phyloP scores from a whole-genome alignment of 1,140 invertebrate genomes.

The Drosophila paulistorum region DNA sequence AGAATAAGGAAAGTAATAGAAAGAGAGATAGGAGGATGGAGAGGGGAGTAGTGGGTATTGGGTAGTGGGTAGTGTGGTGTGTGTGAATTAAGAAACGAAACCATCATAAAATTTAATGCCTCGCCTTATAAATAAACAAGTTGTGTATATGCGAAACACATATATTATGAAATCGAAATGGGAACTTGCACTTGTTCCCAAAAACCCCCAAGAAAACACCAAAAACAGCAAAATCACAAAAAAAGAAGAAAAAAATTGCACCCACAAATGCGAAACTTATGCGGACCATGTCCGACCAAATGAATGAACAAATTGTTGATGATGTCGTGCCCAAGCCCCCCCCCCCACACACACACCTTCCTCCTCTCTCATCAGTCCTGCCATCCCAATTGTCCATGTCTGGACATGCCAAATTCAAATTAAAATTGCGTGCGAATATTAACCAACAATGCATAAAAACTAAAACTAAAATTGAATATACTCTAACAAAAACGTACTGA shows the following conservation, averaged over 20 bases:
- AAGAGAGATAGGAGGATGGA: not conserved
- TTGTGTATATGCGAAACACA: conserved; percentile 38
- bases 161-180: conserved; percentile 53
- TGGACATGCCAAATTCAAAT: conserved; percentile 25
- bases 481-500: no score
- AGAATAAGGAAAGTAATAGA: conserved; percentile 16
- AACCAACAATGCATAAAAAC: conserved; percentile 39
- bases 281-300: conserved; percentile 15
- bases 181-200: conserved; percentile 69
- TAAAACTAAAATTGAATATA: conserved; percentile 23
- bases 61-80: not conserved
- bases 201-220: conserved; percentile 5
- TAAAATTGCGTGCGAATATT: conserved; percentile 40
- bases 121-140: conserved; percentile 60
- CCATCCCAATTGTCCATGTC: conserved; percentile 3
- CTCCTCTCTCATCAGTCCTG: not conserved
- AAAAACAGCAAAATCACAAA: not conserved
- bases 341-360: no score
- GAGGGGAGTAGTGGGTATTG: not conserved
- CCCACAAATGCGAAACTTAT: conserved; percentile 25
- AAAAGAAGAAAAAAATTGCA: conserved; percentile 19
- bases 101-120: conserved; percentile 61
- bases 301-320: conserved; percentile 21
- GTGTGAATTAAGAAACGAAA: conserved; percentile 25
- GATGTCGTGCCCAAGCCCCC: not conserved